Conservation (phyloP, 37 sponge, comb jelly and placozoan species). For the Cladorhizidae sp. region DNA sequence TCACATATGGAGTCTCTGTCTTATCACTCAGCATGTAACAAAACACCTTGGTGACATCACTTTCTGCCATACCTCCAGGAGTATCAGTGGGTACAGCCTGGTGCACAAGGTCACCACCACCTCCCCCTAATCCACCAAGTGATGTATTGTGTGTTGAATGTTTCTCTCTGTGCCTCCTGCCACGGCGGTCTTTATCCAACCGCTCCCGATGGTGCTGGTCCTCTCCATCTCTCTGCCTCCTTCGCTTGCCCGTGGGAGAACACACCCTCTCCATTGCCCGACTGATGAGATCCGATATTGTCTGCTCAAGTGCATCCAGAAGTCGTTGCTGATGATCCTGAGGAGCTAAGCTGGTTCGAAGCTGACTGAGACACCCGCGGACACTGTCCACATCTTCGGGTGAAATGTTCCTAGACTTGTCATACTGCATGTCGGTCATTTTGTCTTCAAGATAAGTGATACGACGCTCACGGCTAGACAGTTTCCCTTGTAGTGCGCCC, state of each 20-base stretch:
- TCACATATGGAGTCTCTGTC: conserved; percentile 56
- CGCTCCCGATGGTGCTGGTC: conserved; percentile 22
- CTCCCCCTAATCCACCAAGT: no score
- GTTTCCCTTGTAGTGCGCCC: conserved; percentile 12
- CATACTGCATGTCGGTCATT: conserved; percentile 22
- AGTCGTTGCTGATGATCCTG: conserved; percentile 35
- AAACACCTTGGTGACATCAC: conserved; percentile 45
- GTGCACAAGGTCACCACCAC: background rate
- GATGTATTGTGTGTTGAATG: background rate
- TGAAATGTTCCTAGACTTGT: background rate
- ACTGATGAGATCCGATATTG: conserved; percentile 24
- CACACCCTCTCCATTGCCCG: conserved; percentile 11
- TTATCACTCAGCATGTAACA: conserved; percentile 55
- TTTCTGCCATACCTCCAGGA: background rate
- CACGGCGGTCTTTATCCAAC: background rate
- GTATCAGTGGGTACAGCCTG: background rate
- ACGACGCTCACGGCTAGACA: conserved; percentile 30
- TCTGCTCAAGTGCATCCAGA: conserved; percentile 29
- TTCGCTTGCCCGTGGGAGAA: conserved; percentile 21
- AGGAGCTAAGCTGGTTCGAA: conserved; percentile 8
- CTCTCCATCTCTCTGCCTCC: conserved; percentile 36
- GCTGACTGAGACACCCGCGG: conserved; percentile 14
- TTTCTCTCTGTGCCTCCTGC: conserved; percentile 29
- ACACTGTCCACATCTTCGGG: conserved; percentile 43
- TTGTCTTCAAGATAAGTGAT: conserved; percentile 36